A percentile compares a stretch with the other conserved stretches of the same genome.
Conservation (phyloP, 2,113 vertebrate species). For the Microtus ochrogaster region DNA sequence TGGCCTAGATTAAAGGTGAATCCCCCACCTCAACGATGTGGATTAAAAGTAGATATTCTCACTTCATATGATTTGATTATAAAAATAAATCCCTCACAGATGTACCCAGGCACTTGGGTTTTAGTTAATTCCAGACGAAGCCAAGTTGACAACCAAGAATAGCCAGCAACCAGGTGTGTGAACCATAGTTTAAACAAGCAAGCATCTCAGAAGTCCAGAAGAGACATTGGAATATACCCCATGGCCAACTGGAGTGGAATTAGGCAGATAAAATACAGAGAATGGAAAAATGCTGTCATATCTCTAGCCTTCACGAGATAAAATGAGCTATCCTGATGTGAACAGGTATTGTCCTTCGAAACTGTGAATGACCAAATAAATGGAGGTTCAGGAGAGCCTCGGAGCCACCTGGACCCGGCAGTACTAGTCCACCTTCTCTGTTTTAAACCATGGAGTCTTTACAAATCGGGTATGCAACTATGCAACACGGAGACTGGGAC, state of each 20-base stretch:
- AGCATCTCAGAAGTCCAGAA: neutral
- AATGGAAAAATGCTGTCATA: neutral
- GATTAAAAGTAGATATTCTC: neutral
- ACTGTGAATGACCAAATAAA: neutral
- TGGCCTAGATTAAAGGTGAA: neutral
- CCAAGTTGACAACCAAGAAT: neutral
- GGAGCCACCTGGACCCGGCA: neutral
- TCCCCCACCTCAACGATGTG: neutral
- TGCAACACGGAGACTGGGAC: neutral
- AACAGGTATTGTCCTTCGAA: neutral
- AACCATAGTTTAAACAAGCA: neutral
- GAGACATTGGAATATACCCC: neutral
- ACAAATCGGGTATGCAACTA: neutral
- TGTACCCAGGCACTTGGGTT: neutral
- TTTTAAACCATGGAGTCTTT: neutral
- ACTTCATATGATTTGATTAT: neutral
- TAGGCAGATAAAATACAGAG: neutral
- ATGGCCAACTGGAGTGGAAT: neutral
- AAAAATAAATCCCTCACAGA: neutral
- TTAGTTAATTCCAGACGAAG: neutral
- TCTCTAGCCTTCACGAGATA: neutral
- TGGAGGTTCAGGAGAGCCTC: neutral
- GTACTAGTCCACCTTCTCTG: neutral
- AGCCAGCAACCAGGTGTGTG: neutral
- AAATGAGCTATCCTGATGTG: neutral